These are phyloP conservation scores for Hydropsyche betteni DNA, from an alignment of 2,888 invertebrate genomes.

Conservation along the genomic window DNA sequence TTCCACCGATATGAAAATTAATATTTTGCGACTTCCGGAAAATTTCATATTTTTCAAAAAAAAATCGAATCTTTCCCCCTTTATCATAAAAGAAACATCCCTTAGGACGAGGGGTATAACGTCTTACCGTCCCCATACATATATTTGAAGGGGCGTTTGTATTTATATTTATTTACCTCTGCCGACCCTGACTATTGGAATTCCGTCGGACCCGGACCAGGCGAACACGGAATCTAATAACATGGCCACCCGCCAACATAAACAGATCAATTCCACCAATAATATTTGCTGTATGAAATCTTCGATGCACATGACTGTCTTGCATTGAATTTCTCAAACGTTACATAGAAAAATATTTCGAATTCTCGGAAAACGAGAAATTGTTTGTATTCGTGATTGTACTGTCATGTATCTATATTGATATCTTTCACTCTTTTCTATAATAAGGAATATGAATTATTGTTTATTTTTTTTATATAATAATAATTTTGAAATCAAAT, in stretches of 20 bases:
- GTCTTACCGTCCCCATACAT: background rate
- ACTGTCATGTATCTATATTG: no score
- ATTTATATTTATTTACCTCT: conserved; percentile 47
- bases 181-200: conserved; percentile 39
- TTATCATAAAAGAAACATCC: no score
- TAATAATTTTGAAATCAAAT: no score
- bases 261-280: conserved; percentile 49
- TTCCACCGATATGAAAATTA: conserved; percentile 17
- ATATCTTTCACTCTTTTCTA: no score
- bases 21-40: conserved; percentile 28
- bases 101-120: background rate
- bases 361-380: no score
- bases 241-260: conserved; percentile 43
- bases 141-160: conserved; percentile 14
- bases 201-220: conserved; percentile 40
- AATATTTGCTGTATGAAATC: conserved; percentile 46
- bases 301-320: conserved; percentile 16
- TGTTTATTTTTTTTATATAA: no score
- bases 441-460: no score
- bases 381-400: no score
- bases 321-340: no score
- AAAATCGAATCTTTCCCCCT: conserved; percentile 3
- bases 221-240: conserved; percentile 45
- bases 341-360: no score
- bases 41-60: conserved; percentile 7